These are phyloP conservation scores for Paedocypris micromegethes DNA, from an alignment of 2,797 vertebrate genomes.

Conservation along the genomic window DNA sequence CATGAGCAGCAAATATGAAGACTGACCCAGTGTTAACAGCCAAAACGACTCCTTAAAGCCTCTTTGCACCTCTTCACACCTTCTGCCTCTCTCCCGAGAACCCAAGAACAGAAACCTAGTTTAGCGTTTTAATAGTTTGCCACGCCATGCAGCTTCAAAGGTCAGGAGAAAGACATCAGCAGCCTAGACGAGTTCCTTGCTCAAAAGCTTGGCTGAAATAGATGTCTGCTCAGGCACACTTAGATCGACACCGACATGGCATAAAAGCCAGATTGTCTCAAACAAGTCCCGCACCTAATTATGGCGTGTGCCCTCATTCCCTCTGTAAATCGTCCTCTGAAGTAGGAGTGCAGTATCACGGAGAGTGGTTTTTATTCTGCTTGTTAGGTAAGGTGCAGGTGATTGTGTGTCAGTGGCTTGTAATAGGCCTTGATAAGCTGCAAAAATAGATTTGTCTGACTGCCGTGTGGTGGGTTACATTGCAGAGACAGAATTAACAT, in stretches of 20 bases:
- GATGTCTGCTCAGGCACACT: background rate
- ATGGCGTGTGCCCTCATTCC: slow-evolving; percentile 17
- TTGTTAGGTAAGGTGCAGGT: slow-evolving; percentile 34
- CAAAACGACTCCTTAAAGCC: slow-evolving; percentile 27
- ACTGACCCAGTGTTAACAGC: slow-evolving; percentile 35
- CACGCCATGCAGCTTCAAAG: slow-evolving; percentile 29
- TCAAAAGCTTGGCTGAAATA: slow-evolving; percentile 19
- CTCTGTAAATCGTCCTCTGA: slow-evolving; percentile 24
- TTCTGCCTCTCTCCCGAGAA: slow-evolving; percentile 23
- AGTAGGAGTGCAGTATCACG: slow-evolving; percentile 24
- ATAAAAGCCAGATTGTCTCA: slow-evolving; percentile 8
- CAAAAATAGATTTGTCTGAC: slow-evolving; percentile 37
- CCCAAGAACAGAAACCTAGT: slow-evolving; percentile 42
- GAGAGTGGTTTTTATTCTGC: slow-evolving; percentile 34
- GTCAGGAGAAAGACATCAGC: slow-evolving; percentile 31
- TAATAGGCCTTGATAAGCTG: slow-evolving; percentile 30
- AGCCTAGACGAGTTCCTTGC: background rate
- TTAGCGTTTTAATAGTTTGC: slow-evolving; percentile 43
- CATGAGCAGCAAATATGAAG: slow-evolving; percentile 22
- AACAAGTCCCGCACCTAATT: slow-evolving; percentile 16
- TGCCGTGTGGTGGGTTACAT: slow-evolving; percentile 52
- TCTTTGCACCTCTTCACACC: slow-evolving; percentile 46
- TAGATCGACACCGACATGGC: slow-evolving; percentile 1
- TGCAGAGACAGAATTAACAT: slow-evolving; percentile 62
- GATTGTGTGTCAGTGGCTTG: slow-evolving; percentile 32